phyloP scores from a whole-genome alignment of 2,113 vertebrate species.

The Brienomyrus longianalis region DNA sequence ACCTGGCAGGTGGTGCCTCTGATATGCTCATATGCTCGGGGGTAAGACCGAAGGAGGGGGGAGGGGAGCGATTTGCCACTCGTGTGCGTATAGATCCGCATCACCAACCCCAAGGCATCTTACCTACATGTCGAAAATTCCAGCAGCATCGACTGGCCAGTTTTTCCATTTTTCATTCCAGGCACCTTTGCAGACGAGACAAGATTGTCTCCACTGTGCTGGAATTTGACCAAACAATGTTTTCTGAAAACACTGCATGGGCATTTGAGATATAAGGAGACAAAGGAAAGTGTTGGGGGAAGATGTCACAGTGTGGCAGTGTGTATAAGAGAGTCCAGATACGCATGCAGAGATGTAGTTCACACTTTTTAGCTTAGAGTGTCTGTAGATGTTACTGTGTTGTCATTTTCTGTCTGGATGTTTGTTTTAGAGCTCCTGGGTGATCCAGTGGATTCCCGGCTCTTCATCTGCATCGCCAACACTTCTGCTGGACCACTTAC shows the following conservation, averaged over 20 bases:
- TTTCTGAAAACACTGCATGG: not conserved
- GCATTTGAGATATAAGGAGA: not conserved
- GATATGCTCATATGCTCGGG: slow-evolving; percentile 17
- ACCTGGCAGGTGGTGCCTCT: slow-evolving; percentile 12
- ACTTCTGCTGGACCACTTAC: not conserved
- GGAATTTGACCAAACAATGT: not conserved
- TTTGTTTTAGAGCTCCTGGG: not conserved
- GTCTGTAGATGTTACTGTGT: not conserved
- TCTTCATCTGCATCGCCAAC: not conserved
- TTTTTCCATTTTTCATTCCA: not conserved
- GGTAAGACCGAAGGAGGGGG: not conserved
- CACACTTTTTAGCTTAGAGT: not conserved
- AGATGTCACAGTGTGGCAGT: not conserved
- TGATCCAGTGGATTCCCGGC: not conserved
- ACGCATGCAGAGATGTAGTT: not conserved
- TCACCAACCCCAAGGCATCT: not conserved
- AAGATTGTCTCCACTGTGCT: not conserved
- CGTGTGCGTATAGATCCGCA: not conserved
- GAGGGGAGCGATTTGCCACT: not conserved
- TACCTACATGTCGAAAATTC: not conserved
- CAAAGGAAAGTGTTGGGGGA: not conserved
- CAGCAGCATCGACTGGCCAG: not conserved
- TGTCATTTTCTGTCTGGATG: not conserved
- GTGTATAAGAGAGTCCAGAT: not conserved
- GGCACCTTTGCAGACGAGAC: not conserved